Conservation (phyloP, 2,797 vertebrate genomes). For the Ctenopoma kingsleyae region DNA sequence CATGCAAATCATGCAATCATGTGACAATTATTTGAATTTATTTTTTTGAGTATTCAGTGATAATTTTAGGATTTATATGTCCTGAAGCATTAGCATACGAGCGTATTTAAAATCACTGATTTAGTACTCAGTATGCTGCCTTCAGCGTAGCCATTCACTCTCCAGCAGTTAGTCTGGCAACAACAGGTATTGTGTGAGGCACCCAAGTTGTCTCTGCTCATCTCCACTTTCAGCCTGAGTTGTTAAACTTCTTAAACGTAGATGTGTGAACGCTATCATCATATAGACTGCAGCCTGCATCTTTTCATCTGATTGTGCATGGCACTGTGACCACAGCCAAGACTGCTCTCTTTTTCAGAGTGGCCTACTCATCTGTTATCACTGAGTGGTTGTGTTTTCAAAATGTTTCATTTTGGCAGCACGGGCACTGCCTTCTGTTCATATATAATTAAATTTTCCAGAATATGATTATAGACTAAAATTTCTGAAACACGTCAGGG, state of each 20-base stretch:
- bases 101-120: not conserved
- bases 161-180: not conserved
- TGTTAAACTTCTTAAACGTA: constrained; percentile 12
- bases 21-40: not conserved
- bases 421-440: constrained; percentile 46
- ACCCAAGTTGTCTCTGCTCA: constrained; percentile 23
- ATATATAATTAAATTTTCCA: constrained; percentile 41
- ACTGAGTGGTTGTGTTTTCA: constrained; percentile 8
- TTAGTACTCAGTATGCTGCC: constrained; percentile 10
- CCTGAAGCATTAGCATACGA: not conserved
- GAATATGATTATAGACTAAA: constrained; percentile 37
- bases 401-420: constrained; percentile 34
- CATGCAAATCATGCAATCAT: not conserved
- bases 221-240: not conserved
- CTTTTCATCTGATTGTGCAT: constrained; percentile 7
- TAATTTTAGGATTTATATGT: not conserved
- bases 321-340: constrained; percentile 14
- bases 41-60: not conserved
- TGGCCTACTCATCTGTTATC: constrained; percentile 30
- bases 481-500: constrained; percentile 32
- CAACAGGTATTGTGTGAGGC: constrained; percentile 7
- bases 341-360: constrained; percentile 13
- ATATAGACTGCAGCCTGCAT: constrained; percentile 10
- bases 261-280: not conserved
- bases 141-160: not conserved